Evolutionary conservation across 2,888 invertebrate genomes (phyloP).

Genomic region (Drosophila borealis): DNA sequence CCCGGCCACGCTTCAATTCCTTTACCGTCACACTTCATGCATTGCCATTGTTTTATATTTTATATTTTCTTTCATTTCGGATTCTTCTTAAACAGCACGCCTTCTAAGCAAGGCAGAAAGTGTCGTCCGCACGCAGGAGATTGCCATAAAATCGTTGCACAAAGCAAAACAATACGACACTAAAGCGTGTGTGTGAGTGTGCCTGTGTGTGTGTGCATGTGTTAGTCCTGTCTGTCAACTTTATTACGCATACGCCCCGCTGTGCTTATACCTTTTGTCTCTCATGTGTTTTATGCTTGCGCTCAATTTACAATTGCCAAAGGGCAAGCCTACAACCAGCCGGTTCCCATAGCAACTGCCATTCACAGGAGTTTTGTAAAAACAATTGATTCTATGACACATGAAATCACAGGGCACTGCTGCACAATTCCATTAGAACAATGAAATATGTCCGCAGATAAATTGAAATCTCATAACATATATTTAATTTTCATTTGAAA

Average conservation of each 20-base stretch:
- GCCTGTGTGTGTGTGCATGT: background rate
- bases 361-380: slow-evolving; percentile 1
- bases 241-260: slow-evolving; percentile 60
- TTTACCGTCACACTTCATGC: slow-evolving; percentile 44
- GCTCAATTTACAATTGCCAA: slow-evolving; percentile 54
- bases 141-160: slow-evolving; percentile 13
- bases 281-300: slow-evolving; percentile 9
- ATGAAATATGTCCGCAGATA: slow-evolving; percentile 7
- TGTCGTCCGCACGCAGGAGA: background rate
- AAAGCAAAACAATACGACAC: slow-evolving; percentile 43
- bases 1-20: slow-evolving; percentile 33
- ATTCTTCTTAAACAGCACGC: background rate
- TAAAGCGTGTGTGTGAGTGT: slow-evolving; percentile 1
- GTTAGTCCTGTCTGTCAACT: slow-evolving; percentile 37
- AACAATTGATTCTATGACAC: slow-evolving; percentile 15
- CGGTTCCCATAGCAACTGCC: background rate
- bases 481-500: background rate
- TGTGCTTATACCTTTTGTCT: slow-evolving; percentile 25
- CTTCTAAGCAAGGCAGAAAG: too few species aligned
- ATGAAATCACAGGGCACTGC: slow-evolving; percentile 11
- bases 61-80: background rate
- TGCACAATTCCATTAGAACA: slow-evolving; percentile 5
- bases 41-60: slow-evolving; percentile 34
- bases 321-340: slow-evolving; percentile 5
- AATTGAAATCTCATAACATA: slow-evolving; percentile 8